Conservation (phyloP, 2,113 vertebrate species). For the Prolemur simus region DNA sequence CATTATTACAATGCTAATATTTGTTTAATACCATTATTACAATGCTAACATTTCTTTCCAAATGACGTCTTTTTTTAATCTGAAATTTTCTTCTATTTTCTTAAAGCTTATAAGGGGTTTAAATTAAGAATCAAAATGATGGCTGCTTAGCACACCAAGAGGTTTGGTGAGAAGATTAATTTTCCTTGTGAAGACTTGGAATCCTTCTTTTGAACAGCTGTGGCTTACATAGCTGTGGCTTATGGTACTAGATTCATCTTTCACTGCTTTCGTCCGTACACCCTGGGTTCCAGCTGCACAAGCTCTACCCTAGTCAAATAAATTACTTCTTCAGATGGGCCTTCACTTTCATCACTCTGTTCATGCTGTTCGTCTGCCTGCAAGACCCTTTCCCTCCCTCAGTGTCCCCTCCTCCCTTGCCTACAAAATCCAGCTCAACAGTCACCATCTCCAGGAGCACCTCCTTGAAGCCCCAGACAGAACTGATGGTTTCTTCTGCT, state of each 20-base stretch:
- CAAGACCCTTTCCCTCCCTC: background rate
- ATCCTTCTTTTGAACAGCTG: background rate
- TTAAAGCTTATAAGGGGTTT: background rate
- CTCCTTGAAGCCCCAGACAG: background rate
- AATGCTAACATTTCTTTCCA: background rate
- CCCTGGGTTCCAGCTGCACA: background rate
- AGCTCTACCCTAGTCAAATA: background rate
- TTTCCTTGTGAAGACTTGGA: background rate
- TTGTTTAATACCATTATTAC: background rate
- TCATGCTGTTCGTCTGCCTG: background rate
- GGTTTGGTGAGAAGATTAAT: background rate
- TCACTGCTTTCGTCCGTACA: background rate
- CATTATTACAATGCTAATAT: background rate
- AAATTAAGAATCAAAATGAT: background rate
- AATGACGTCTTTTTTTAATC: background rate
- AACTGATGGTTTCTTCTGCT: background rate
- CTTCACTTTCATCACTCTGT: background rate
- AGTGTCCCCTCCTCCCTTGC: background rate
- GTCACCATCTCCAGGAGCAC: background rate
- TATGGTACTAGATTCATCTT: background rate
- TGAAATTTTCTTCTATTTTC: background rate
- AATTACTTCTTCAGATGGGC: background rate
- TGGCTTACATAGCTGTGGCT: background rate
- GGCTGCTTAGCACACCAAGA: background rate
- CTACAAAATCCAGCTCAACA: background rate